Evolutionary conservation across 2,888 invertebrate genomes (phyloP).

Genomic region (Pherbina coryleti): DNA sequence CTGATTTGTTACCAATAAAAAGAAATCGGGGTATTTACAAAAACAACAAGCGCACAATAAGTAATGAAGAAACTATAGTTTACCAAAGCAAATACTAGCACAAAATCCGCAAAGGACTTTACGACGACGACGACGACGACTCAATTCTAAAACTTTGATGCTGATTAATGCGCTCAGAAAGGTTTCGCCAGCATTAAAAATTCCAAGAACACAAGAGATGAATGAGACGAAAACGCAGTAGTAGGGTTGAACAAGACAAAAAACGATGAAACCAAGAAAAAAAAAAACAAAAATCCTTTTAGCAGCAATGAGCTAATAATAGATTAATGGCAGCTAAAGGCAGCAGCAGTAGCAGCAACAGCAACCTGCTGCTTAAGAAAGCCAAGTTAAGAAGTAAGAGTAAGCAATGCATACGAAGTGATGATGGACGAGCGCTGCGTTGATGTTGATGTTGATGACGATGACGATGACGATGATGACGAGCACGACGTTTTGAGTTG

Average conservation of each 20-base stretch:
- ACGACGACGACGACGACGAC: neutral
- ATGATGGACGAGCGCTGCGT: too few species aligned
- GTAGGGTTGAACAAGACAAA: neutral
- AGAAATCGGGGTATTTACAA: too few species aligned
- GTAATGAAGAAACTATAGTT: too few species aligned
- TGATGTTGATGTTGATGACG: too few species aligned
- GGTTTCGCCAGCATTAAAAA: slow-evolving; percentile 24
- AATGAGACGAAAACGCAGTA: neutral
- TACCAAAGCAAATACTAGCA: too few species aligned
- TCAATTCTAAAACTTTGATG: slow-evolving; percentile 21
- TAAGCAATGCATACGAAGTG: too few species aligned
- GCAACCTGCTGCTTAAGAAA: neutral
- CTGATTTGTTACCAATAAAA: too few species aligned
- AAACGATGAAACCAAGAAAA: neutral
- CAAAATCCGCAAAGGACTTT: neutral
- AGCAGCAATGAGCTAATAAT: slow-evolving; percentile 31
- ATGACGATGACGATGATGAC: too few species aligned
- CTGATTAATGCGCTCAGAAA: slow-evolving; percentile 24
- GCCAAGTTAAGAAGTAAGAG: neutral
- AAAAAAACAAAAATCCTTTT: slow-evolving; percentile 22
- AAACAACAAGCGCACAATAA: too few species aligned
- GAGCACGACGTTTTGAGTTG: too few species aligned
- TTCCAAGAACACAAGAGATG: neutral
- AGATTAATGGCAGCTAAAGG: slow-evolving; percentile 14
- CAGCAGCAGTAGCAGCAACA: neutral